These are phyloP conservation scores for Scelioninae gen. 1 DNA, from an alignment of 2,888 invertebrate species.

Conservation along the genomic window DNA sequence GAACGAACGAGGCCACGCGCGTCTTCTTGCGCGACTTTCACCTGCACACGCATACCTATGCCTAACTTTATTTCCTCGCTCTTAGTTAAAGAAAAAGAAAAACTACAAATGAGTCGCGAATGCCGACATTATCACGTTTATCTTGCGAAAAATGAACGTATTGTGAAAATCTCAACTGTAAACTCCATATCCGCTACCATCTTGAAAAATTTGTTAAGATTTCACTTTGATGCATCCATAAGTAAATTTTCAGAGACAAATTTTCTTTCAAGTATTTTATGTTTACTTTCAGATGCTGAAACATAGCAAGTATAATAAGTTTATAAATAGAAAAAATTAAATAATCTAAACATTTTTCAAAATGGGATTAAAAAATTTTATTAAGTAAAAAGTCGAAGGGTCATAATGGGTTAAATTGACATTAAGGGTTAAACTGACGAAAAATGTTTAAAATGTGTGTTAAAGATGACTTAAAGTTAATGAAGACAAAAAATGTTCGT, in stretches of 20 bases:
- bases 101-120: slow-evolving; percentile 25
- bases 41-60: slow-evolving; percentile 61
- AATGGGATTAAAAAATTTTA: no score
- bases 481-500: no score
- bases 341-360: neutral
- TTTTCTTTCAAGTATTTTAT: no score
- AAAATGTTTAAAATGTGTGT: no score
- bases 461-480: no score
- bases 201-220: neutral
- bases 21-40: slow-evolving; percentile 66
- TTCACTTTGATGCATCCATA: neutral
- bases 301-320: no score
- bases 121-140: slow-evolving; percentile 36
- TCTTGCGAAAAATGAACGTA: slow-evolving; percentile 17
- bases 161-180: slow-evolving; percentile 2
- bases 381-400: no score
- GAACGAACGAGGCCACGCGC: slow-evolving; percentile 67
- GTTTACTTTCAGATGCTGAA: no score
- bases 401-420: no score
- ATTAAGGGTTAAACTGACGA: no score
- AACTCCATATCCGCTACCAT: slow-evolving; percentile 18
- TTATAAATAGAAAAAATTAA: no score
- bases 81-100: slow-evolving; percentile 11
- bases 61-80: slow-evolving; percentile 36
- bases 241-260: no score